Evolutionary conservation across 2,797 vertebrate genomes (phyloP), one percentile per base, ranked within the genome.

Genomic region (Heterohyrax brucei): DNA sequence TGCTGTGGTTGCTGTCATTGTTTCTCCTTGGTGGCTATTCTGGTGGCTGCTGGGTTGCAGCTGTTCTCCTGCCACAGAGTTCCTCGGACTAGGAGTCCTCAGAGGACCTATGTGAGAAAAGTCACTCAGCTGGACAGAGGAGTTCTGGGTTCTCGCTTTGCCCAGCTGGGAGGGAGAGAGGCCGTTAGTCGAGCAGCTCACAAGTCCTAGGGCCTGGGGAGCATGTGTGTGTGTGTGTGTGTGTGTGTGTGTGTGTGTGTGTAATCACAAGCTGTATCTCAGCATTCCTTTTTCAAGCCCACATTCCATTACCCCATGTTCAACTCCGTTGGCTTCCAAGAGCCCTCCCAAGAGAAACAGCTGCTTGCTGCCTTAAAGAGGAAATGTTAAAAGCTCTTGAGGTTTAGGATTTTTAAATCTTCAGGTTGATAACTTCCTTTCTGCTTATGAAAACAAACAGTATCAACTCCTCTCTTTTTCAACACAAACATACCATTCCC

Each of bases 321-420:
- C 98, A 98, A 95, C 89, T 98, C 95, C 93, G 87, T 96, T 96
- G 81, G 96, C 93, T 98, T 98, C 97, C 97, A 98, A 97, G 95
- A 98, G 96, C 61, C 94, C 96, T 98, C 98, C 98, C 98, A 97
- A 96, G 98, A 98, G 98, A 98, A 98, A 96, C 95, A 98, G 95
- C 97, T 98, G 98, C 93, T 95, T 97, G 78, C 48, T 62, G 62
- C 96, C 97, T 97, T 85, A 95, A 91, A 97, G 85, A 97, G 84
- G 96, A 98, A 98, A 97, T 85, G 95, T 26, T 91, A 56, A 97
- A 97, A 92, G 79, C 96, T 97, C 93, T 87, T 72, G 91, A 95
- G 94, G 59, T 94, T 97, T 97, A 95, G 91, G 89, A 96, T 97
- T 89, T 91, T 87, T 77, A 91, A 96, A 95, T 98, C 95, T 86